Evolutionary conservation across 2,797 vertebrate genomes (phyloP).

Genomic region (Gymnothorax reevesii): DNA sequence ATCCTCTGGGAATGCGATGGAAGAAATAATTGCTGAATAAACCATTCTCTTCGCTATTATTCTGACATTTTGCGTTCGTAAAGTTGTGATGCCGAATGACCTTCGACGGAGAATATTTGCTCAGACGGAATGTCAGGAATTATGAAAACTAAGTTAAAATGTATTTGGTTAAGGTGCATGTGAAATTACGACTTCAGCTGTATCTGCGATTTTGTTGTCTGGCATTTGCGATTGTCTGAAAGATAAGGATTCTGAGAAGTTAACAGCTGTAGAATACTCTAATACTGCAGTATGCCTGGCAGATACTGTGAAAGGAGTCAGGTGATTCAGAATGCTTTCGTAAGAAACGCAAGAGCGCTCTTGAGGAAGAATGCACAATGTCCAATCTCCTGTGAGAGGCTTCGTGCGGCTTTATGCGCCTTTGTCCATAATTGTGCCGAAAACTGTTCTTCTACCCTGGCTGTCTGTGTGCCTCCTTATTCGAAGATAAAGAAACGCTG

Average conservation of each 20-base stretch:
- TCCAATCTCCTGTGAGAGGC: not conserved
- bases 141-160: too few species aligned
- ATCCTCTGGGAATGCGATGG: too few species aligned
- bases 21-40: too few species aligned
- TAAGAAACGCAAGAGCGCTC: not conserved
- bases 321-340: slow-evolving; percentile 5
- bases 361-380: not conserved
- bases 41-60: too few species aligned
- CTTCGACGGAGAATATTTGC: too few species aligned
- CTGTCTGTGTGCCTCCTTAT: not conserved
- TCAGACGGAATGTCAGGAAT: too few species aligned
- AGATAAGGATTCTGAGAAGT: not conserved
- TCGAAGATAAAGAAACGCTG: too few species aligned
- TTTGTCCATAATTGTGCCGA: not conserved
- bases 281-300: not conserved
- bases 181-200: not conserved
- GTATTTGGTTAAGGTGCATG: too few species aligned
- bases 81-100: too few species aligned
- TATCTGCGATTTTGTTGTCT: not conserved
- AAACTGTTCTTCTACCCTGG: not conserved
- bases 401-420: not conserved
- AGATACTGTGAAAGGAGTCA: slow-evolving; percentile 28
- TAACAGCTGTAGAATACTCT: not conserved
- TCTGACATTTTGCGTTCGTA: too few species aligned
- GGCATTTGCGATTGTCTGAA: not conserved